A percentile compares a stretch with the other conserved stretches of the same genome.
Evolutionary conservation across 2,113 vertebrate species (phyloP).

Genomic region (Megalops atlanticus): DNA sequence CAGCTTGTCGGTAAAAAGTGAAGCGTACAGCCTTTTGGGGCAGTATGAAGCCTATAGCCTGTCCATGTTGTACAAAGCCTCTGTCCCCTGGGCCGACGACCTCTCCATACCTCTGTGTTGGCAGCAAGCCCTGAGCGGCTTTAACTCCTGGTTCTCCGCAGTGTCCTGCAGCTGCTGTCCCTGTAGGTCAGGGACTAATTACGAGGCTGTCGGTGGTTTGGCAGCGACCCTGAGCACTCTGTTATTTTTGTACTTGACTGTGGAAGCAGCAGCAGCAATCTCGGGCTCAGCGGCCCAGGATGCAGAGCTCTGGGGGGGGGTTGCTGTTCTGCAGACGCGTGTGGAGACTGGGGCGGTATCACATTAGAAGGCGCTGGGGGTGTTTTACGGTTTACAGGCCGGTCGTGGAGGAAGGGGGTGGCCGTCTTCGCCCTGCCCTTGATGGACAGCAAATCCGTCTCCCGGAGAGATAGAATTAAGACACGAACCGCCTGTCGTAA

Average conservation of each 20-base stretch:
- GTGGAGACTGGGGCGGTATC: neutral
- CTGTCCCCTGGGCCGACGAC: neutral
- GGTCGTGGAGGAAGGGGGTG: neutral
- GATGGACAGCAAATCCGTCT: neutral
- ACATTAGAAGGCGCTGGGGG: neutral
- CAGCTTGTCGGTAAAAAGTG: no score
- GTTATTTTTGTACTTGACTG: slow-evolving; percentile 53
- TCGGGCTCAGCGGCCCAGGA: slow-evolving; percentile 23
- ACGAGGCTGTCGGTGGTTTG: slow-evolving; percentile 49
- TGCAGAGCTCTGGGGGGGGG: slow-evolving; percentile 21
- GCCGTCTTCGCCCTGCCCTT: neutral
- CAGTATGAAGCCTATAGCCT: neutral
- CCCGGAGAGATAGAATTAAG: neutral
- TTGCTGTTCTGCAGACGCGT: neutral
- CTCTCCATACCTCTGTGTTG: slow-evolving; percentile 2
- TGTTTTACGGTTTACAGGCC: slow-evolving; percentile 3
- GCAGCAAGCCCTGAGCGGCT: neutral
- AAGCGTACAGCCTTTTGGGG: no score
- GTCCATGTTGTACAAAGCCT: neutral
- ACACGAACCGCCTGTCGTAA: neutral
- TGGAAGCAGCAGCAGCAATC: slow-evolving; percentile 18
- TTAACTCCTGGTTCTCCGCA: slow-evolving; percentile 14
- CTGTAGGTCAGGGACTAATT: slow-evolving; percentile 1
- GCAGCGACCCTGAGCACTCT: slow-evolving; percentile 41
- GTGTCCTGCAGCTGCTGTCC: slow-evolving; percentile 19